Evolutionary conservation across 2,113 vertebrate genomes (phyloP), one percentile per base, ranked within the genome.

Genomic region (Alosa alosa): DNA sequence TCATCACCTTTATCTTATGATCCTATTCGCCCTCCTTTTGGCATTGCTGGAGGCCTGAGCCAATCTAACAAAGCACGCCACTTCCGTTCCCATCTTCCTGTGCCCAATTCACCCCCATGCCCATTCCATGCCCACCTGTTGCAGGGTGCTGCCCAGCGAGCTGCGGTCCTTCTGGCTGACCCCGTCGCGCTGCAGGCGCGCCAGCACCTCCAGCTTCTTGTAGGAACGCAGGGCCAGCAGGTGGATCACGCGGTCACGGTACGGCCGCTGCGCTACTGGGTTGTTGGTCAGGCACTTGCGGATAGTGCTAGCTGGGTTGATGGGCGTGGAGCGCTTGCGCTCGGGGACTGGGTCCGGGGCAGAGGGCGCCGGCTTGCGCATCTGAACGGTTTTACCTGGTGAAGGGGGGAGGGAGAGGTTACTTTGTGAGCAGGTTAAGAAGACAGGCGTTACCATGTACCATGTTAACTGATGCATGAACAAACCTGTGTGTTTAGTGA

Each of bases 201-300:
- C 95, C 20, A 99, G 94, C 46, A 99, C 91, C 92, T 99, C 98
- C 47, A 97, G 96, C 92, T 98, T 98, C 93, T 98, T 99, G 93
- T 97, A 99, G 82, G 94, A 90, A 89, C 93, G 96, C 87, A 99
- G 93, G 0, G 96, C 97, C 93, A 99, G 93, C 78, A 98, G 92
- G 90, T 99, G 97, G 89, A 99, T 93, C 84, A 98, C 94, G 82
- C 97, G 97, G 86, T 99, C 97, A 84, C 95, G 94, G 84, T 97
- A 97, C 0, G 97, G 94, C 25, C 94, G 94, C 93, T 97, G 97
- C 25, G 94, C 95, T 88, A 98, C 93, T 0, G 93, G 89, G 86
- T 90, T 96, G 86, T 91, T 93, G 88, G 93, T 17, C 36, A 94
- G 95, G 88, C 93, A 93, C 94, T 95, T 97, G 84, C 95, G 95